Conservation (phyloP, 2,797 vertebrate genomes). For the Schizothorax lantsangensis region DNA sequence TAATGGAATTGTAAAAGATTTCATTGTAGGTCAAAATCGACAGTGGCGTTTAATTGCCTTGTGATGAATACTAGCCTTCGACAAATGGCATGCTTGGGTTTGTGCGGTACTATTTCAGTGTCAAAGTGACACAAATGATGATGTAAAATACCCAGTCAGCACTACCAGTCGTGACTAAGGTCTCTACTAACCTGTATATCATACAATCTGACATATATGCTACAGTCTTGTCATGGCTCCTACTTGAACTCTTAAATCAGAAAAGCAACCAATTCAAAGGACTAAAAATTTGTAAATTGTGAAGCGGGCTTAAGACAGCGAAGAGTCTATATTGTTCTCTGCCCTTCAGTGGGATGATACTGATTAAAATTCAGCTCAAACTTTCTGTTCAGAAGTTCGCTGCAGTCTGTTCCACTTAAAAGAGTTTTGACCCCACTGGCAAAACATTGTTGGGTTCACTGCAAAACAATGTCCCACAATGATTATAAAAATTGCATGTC, state of each 20-base stretch:
- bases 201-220: neutral
- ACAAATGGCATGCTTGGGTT: slow-evolving; percentile 6
- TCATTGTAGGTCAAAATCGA: slow-evolving; percentile 2
- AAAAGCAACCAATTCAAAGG: neutral
- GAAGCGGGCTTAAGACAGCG: neutral
- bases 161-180: neutral
- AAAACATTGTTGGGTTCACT: slow-evolving; percentile 29
- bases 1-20: slow-evolving; percentile 13
- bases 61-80: neutral
- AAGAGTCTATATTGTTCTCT: slow-evolving; percentile 7
- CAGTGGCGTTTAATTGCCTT: neutral
- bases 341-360: slow-evolving; percentile 12
- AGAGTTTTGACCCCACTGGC: slow-evolving; percentile 24
- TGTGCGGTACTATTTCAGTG: neutral
- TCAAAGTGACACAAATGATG: neutral
- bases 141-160: neutral
- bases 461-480: slow-evolving; percentile 28
- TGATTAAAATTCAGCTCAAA: slow-evolving; percentile 52
- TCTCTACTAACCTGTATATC: neutral
- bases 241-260: neutral
- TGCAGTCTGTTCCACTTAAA: slow-evolving; percentile 35
- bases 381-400: slow-evolving; percentile 38
- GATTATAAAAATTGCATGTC: slow-evolving; percentile 31
- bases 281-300: neutral
- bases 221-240: neutral